Percentiles rank a stretch among this genome's conserved stretches.
phyloP scores from a whole-genome alignment of 2,888 invertebrate species.

The Creontiades dilutus region DNA sequence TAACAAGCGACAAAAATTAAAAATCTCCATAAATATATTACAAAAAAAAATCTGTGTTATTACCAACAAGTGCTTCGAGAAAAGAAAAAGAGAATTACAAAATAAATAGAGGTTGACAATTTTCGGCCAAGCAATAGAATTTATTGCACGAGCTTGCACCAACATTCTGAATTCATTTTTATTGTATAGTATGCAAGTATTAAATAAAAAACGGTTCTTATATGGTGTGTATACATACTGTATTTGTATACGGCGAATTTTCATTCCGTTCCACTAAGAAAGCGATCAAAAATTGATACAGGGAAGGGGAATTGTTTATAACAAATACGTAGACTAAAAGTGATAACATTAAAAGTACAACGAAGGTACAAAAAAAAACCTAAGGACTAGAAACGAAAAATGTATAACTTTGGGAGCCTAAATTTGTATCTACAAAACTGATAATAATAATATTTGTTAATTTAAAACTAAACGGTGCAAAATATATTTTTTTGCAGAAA shows the following conservation, averaged over 20 bases:
- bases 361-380: conserved; percentile 72
- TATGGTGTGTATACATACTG: too few species aligned
- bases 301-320: conserved; percentile 25
- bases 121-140: conserved; percentile 59
- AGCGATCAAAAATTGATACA: conserved; percentile 16
- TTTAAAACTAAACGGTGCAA: conserved; percentile 40
- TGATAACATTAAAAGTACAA: conserved; percentile 73
- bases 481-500: not conserved
- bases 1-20: conserved; percentile 72
- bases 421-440: conserved; percentile 58
- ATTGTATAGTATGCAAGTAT: not conserved
- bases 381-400: conserved; percentile 75
- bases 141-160: conserved; percentile 68
- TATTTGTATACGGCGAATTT: not conserved
- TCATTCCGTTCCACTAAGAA: conserved; percentile 3
- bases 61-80: conserved; percentile 73
- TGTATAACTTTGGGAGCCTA: conserved; percentile 73
- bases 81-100: not conserved
- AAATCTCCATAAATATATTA: conserved; percentile 66
- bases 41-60: conserved; percentile 67
- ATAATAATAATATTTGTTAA: conserved; percentile 29
- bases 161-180: conserved; percentile 21
- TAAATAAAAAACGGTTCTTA: too few species aligned
- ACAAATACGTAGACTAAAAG: conserved; percentile 66
- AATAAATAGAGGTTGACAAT: conserved; percentile 14